Evolutionary conservation across 2,888 invertebrate genomes (phyloP), one percentile per base, ranked within the genome.

Genomic region (Nemapogon koenigi): DNA sequence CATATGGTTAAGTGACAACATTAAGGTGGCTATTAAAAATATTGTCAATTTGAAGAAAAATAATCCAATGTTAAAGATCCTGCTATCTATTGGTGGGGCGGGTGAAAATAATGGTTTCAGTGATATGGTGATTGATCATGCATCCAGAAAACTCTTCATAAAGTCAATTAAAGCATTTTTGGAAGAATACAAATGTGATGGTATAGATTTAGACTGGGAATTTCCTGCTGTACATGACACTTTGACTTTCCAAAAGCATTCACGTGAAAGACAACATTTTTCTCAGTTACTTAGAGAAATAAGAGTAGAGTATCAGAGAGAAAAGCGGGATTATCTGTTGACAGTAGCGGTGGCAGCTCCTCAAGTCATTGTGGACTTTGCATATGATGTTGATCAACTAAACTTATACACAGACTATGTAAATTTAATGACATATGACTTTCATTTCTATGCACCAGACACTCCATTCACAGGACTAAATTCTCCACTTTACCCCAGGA

Each of bases 361-460:
- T 0, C 81, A 86, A 52, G 82, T 84, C 1, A 88, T 95, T 40
- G 83, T 90, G 0, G 84, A 88, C 51, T 80, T 83, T 39, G 85
- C 91, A 1, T 95, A 95, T 61, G 87, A 93, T 59, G 83, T 94
- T 8, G 76, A 83, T 14, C 85, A 89, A 58, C 79, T 95, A 41
- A 89, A 91, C 49, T 71, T 86, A 81, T 93, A 89, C 57, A 85
- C 88, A 0, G 94, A 95, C 62, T 92, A 85, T 70, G 83, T 93
- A 0, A 94, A 92, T 61, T 56, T 96, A n/a, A 95, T 95, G 95
- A 83, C 90, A 0, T 96, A 96, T 57, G 95, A 96, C 61, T 95
- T 86, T 55, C 94, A 95, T 62, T 89, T 85, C 53, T 95, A 83
- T 54, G 82, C 85, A 3, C 81, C 81, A 58, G 83, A 83, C 43